Evolutionary conservation across 2,113 vertebrate species (phyloP), one percentile per base, ranked within the genome.

Genomic region (Opisthocomus hoazin): DNA sequence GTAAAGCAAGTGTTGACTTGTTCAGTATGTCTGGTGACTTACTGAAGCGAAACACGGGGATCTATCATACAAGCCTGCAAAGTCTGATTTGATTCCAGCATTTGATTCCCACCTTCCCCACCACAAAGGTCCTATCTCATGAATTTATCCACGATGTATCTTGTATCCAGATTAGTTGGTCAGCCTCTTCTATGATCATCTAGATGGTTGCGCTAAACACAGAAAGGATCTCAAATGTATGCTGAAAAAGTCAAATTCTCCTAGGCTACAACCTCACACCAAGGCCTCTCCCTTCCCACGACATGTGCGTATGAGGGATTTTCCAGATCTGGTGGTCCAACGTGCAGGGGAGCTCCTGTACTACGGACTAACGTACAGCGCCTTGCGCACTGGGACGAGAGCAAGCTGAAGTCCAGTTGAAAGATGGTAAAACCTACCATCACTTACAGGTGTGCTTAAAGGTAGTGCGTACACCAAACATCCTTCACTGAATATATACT

Each of bases 261-360:
- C 15, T 63, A 83, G 48, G 39, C 29, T 71, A 29, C 36, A 66
- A 24, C 9, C 13, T 85, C 24, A 68, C 2, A 29, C 15, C 19
- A 41, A 58, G 81, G 34, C 26, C 6, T 34, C 6, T 45, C 9
- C 34, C 15, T 75, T 76, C 48, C 50, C 39, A 69, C 34, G 53
- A 12, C 7, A 39, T 0, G 0, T 20, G 8, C 7, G 3, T 11
- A 13, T 18, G 34, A 65, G 30, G 10, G 15, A 73, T 60, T 27
- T 79, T 79, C 61, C 53, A 53, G 26, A 75, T 39, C 57, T 53
- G 43, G 14, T 82, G 22, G 39, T 65, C 61, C 57, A 60, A 2
- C 1, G 12, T 3, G 4, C 23, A 84, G 56, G 24, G 24, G 8
- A 91, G 10, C 3, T 84, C 15, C 41, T 84, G 23, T 39, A 2